Percentiles rank a stretch among this genome's conserved stretches.
These are phyloP conservation scores for Tenthredo livida DNA, from an alignment of 2,888 invertebrate species.

Conservation along the genomic window DNA sequence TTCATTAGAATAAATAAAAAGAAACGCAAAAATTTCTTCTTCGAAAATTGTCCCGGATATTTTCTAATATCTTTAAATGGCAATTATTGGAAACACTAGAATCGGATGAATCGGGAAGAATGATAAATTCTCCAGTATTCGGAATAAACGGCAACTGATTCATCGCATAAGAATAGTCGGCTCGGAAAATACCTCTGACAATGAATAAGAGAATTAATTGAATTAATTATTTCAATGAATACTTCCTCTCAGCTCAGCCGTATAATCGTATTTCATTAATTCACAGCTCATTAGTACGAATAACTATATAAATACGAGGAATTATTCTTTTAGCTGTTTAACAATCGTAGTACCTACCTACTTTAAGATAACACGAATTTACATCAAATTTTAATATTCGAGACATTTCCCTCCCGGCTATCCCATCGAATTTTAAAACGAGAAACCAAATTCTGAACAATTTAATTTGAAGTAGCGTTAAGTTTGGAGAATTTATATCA, in stretches of 20 bases:
- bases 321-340: background rate
- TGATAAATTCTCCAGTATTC: background rate
- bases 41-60: background rate
- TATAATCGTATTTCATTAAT: background rate
- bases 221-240: background rate
- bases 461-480: background rate
- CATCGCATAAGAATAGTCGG: background rate
- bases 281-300: background rate
- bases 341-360: too few relatives aligned
- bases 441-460: background rate
- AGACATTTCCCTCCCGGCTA: background rate
- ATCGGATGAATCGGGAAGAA: background rate
- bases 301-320: background rate
- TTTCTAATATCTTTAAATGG: background rate
- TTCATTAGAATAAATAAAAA: constrained; percentile 13
- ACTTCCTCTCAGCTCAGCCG: background rate
- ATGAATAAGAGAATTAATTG: background rate
- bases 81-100: background rate
- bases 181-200: background rate
- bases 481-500: background rate
- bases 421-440: background rate
- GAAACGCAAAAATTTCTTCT: background rate
- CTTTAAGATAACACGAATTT: background rate
- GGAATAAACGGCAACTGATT: background rate
- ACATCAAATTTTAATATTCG: background rate